Base-by-base conservation (phyloP, 2,113 vertebrate species). In the Oryzias javanicus region DNA sequence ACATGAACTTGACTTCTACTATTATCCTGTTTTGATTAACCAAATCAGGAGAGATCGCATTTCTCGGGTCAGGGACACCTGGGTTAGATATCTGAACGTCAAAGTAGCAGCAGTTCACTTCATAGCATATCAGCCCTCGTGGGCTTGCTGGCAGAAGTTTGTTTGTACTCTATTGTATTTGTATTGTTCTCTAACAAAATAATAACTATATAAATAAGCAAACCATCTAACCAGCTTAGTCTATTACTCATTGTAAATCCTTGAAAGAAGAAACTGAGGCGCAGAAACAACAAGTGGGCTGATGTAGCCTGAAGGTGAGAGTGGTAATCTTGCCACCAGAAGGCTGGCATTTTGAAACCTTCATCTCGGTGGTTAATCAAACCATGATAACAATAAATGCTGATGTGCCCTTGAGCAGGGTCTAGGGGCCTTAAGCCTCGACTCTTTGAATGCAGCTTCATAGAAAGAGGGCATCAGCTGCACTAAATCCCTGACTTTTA, bases 281-380 rank as follows among this genome's bases (percentile, higher is more conserved):
- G 79, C 82, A 81, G 60, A 78, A 83, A 67, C 67, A 78, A 69
- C 47, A 75, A 82, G 80, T 74, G 72, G 80, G 78, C 64, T 63
- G 72, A 66, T 80, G 61, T 72, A 77, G 75, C 75, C 75, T 74
- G 67, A 51, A 77, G 78, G 78, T 79, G 77, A 53, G 58, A 24
- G 14, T 52, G 63, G 80, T 65, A 64, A 64, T 72, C 52, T 65
- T 14, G 35, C 49, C 53, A 78, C 62, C 54, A 64, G 66, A 62
- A 63, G 49, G 67, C 64, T 80, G 63, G 60, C 1, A 24, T 83
- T 78, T 70, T 45, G 8, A 18, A 76, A 69, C 62, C 66, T 63
- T 72, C 19, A 48, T 64, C 47, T 76, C 51, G 64, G 79, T 79
- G 55, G 56, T 55, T 40, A 68, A 64, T 68, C 24, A 58, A 55